phyloP scores from a whole-genome alignment of 2,797 vertebrate species.

The Carcharodon carcharias region DNA sequence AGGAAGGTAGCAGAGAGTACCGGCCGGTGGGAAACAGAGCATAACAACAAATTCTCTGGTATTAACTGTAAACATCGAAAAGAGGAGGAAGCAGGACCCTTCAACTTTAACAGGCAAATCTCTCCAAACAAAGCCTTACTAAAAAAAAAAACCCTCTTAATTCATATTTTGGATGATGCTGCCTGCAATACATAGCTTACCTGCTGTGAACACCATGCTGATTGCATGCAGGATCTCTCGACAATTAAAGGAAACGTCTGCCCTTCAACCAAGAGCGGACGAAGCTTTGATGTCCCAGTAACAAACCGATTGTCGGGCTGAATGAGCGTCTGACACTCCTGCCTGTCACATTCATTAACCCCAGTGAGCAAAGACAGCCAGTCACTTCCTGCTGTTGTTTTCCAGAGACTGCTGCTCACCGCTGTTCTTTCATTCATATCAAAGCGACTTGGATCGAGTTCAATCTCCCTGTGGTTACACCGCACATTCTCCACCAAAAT shows the following conservation, averaged over 20 bases:
- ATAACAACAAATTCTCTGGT: background rate
- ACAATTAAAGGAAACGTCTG: constrained; percentile 17
- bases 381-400: background rate
- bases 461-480: background rate
- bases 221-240: background rate
- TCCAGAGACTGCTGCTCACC: background rate
- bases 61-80: background rate
- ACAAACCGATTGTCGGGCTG: constrained; percentile 5
- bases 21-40: background rate
- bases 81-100: background rate
- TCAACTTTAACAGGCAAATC: background rate
- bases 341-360: constrained; percentile 24
- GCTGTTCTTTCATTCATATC: background rate
- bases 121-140: background rate
- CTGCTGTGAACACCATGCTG: background rate
- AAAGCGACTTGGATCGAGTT: background rate
- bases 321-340: constrained; percentile 20
- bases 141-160: too few species aligned
- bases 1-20: background rate
- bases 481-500: background rate
- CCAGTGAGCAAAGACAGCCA: background rate
- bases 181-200: background rate
- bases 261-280: background rate
- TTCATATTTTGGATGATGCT: constrained; percentile 2
- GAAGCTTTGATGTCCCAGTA: background rate